Evolutionary conservation across 2,888 invertebrate species (phyloP), one percentile per base, ranked within the genome.

Genomic region (Volucella zonaria): DNA sequence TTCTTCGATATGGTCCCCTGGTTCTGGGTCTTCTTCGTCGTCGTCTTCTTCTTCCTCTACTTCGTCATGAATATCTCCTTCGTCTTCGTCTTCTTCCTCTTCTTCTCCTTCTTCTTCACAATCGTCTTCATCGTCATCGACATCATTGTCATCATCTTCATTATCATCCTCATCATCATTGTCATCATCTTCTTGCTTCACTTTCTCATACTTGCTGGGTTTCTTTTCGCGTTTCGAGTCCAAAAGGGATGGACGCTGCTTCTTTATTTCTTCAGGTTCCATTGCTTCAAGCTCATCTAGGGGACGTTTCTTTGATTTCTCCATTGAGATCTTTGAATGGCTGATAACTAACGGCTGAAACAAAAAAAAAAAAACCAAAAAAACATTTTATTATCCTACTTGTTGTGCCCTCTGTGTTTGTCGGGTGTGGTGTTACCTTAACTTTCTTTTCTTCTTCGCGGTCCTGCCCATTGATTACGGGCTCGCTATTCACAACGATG

Each of bases 221-320:
- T 90, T 90, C 54, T 91, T 91, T 9, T 89, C 88, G 6, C 90
- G 89, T 66, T 90, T 91, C 0, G 89, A 89, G 77, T 91, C 90
- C 11, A 91, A 86, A 15, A 92, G 82, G 0, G 90, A 89, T 4
- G 91, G 90, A 1, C 91, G 89, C 12, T 87, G 87, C 78, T 90
- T 91, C 70, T 91, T 91, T 1, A 88, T 82, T 42, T 77, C 68
- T 59, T 80, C 78, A 1, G 73, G 71, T 52, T 83, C 83, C 45
- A 82, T 88, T 56, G 87, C 87, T 4, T 89, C 89, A 0, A 86
- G 71, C 71, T 89, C 89, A 12, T 90, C 89, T 8, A 89, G 64
- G 0, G 87, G 11, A 14, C 91, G 89, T 58, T 91, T 91, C 59
- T 89, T 89, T 1, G 81, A 58, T 12, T 82, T 47, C 52, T 87